Evolutionary conservation across 2,797 vertebrate genomes (phyloP), one percentile per base, ranked within the genome.

Genomic region (Coracias cyanogaster): DNA sequence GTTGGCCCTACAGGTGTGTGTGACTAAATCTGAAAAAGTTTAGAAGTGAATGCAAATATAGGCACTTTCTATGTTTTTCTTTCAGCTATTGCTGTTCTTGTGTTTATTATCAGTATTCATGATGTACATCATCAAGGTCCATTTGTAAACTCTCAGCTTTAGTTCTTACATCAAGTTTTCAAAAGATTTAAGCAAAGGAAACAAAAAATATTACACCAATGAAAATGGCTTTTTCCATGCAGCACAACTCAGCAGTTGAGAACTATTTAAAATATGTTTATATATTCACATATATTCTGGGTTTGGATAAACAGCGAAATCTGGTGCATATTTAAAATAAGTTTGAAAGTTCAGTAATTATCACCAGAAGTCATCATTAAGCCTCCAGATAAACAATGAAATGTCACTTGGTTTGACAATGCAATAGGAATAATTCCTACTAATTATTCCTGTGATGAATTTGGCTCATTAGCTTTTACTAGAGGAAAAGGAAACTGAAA

Each of bases 371-470:
- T 89, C 81, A 64, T 79, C 83, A 78, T 93, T 97, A 88, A 74
- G 25, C 67, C 54, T 84, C 62, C 71, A 82, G 51, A 96, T 82
- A 80, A 96, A 79, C 74, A 89, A 82, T 66, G 49, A 33, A 95
- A 48, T 76, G 80, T 66, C 57, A 89, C 71, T 94, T 88, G 67
- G 21, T 83, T 89, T 94, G 51, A 67, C 46, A 94, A 52, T 46
- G 62, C 24, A 72, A 79, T 65, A 66, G 51, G 54, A 90, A 90
- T 86, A 94, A 93, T 91, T 95, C 85, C 88, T 94, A n/a, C 74
- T 95, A 77, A 76, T 90, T 97, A 92, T 94, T 86, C 33, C 41
- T 90, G 28, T 94, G 92, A 93, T 90, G 33, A 69, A 86, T 88
- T 95, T 78, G 29, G 66, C 65, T 93, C 60, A 92, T 79, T 77